phyloP scores from a whole-genome alignment of 2,113 vertebrate genomes.

The Bos indicus region DNA sequence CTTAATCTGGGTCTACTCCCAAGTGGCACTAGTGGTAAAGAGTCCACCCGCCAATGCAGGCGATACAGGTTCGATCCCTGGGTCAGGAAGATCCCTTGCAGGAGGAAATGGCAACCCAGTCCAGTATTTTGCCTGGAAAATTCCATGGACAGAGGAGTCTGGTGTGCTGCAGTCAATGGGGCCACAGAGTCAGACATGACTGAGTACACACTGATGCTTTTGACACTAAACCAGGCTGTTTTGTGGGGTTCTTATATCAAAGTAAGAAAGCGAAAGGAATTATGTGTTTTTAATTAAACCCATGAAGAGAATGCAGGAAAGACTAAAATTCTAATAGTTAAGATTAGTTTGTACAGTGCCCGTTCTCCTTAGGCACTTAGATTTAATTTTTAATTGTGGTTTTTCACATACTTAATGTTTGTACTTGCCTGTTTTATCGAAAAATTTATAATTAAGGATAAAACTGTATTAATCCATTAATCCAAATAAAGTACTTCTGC shows the following conservation, averaged over 20 bases:
- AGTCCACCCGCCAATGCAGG: background rate
- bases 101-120: background rate
- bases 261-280: background rate
- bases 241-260: background rate
- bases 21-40: background rate
- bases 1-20: background rate
- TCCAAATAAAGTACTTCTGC: background rate
- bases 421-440: background rate
- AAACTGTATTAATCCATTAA: background rate
- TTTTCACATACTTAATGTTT: background rate
- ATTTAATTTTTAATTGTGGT: background rate
- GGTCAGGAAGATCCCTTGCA: background rate
- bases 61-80: background rate
- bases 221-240: background rate
- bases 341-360: background rate
- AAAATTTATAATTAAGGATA: background rate
- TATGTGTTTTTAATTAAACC: background rate
- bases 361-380: background rate
- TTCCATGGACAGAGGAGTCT: background rate
- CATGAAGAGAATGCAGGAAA: background rate
- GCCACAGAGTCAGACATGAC: background rate
- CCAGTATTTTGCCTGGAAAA: background rate
- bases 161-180: background rate
- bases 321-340: background rate
- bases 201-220: background rate